A percentile compares a stretch with the other conserved stretches of the same genome.
These are phyloP conservation scores for Tyto alba DNA, from an alignment of 2,113 vertebrate species.

Conservation along the genomic window DNA sequence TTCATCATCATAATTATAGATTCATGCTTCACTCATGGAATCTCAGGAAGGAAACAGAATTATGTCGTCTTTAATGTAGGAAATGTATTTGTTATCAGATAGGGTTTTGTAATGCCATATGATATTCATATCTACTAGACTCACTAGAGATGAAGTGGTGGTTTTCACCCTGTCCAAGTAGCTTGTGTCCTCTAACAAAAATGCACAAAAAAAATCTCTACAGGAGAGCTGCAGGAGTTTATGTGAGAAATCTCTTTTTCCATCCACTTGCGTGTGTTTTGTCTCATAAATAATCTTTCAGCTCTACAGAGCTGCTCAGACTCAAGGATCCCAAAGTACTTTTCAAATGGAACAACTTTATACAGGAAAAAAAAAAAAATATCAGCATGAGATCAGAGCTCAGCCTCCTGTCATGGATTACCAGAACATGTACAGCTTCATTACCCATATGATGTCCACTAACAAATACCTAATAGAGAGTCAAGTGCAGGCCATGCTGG, in stretches of 20 bases:
- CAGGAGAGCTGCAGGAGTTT: neutral
- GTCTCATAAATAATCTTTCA: neutral
- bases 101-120: neutral
- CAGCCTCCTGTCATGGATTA: neutral
- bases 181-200: neutral
- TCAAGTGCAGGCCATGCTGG: neutral
- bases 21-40: neutral
- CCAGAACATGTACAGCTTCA: neutral
- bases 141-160: neutral
- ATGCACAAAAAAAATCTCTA: neutral
- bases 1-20: neutral
- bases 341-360: neutral
- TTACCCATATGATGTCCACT: neutral
- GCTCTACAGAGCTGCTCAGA: neutral
- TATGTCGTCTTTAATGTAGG: neutral
- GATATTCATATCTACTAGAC: neutral
- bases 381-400: neutral
- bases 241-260: neutral
- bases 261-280: neutral
- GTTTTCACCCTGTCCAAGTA: neutral
- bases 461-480: neutral
- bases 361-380: neutral
- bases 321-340: neutral
- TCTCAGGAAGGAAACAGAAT: neutral
- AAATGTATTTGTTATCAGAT: neutral